These are phyloP conservation scores for Oreochromis niloticus DNA, from an alignment of 2,113 vertebrate species.

Conservation along the genomic window DNA sequence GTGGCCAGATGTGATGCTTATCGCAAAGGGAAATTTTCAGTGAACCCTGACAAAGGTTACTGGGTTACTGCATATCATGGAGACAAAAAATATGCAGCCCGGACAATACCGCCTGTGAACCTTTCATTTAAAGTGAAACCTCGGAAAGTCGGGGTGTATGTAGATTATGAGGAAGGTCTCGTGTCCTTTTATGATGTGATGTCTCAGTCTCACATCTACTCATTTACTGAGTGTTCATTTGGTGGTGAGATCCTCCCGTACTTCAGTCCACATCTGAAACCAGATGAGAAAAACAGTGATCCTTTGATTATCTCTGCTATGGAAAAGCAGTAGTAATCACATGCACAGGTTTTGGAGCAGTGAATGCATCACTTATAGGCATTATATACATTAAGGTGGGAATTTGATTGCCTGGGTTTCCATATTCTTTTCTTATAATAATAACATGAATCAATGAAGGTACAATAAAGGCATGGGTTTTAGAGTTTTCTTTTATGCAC, in stretches of 20 bases:
- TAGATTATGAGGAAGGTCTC: conserved; percentile 74
- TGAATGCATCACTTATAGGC: neutral
- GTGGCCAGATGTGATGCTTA: conserved; percentile 33
- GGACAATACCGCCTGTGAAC: neutral
- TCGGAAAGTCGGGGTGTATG: conserved; percentile 73
- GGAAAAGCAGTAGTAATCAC: neutral
- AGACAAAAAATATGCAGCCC: conserved; percentile 6
- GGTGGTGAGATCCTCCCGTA: conserved; percentile 72
- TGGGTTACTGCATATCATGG: conserved; percentile 54
- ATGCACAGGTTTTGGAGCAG: neutral
- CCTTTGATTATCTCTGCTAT: conserved; percentile 50
- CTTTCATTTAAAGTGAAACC: conserved; percentile 64
- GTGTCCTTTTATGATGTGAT: conserved; percentile 79
- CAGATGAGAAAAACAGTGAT: neutral
- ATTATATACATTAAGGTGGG: neutral
- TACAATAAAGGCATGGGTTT: neutral
- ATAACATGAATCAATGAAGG: neutral
- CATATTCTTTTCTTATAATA: neutral
- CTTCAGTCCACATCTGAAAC: conserved; percentile 44
- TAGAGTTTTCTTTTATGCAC: neutral
- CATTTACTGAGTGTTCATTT: conserved; percentile 73
- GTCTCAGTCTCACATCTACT: conserved; percentile 64
- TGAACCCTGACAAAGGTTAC: conserved; percentile 52
- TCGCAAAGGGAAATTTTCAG: conserved; percentile 38
- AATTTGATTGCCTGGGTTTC: neutral